Base-by-base conservation (phyloP, 1,140 invertebrate genomes). In the honey bee (Apis mellifera) region DNA sequence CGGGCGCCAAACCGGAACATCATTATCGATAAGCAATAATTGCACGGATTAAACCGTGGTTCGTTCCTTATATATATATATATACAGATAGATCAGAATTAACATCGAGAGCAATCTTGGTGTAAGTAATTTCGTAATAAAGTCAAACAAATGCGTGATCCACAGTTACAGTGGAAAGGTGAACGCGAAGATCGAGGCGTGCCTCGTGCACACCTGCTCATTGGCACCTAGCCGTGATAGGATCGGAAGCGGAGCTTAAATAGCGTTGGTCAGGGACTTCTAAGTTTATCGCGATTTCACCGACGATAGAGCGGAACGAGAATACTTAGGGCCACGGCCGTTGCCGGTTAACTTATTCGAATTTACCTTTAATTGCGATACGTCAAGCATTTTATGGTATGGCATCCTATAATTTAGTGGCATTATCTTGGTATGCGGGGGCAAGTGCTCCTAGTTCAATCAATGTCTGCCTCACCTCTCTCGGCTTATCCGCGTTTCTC, bases 381-480 rank as follows among this genome's bases (percentile, higher is more conserved):
- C 86, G 86, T 86, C 86, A 86, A 87, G 83, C 78, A 86, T 86
- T 85, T 90, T 89, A 86, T 78, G 78, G 82, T 50, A 80, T 60
- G 60, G 79, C 52, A 90, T 89, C 81, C 88, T 89, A 85, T 91
- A 92, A 93, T 93, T 93, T 92, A 91, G 86, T 80, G 77, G 87
- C 83, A 92, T 93, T 92, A 93, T 89, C 84, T 82, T 89, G 91
- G 92, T 90, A 92, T 90, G 91, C 87, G 77, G 86, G 90, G 89
- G 88, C 91, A 91, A 92, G 86, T 91, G 90, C 91, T 92, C 90
- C 88, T 84, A 88, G 89, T 92, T 89, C 90, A 90, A 93, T 92
- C 91, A 93, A 92, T 90, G 92, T 91, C 86, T 84, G 86, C 84
- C 71, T 78, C 71, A 84, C 60, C 79, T 84, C 78, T 82, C 82